Conservation (phyloP, 1,140 invertebrate genomes). For the Papilio polyxenes region DNA sequence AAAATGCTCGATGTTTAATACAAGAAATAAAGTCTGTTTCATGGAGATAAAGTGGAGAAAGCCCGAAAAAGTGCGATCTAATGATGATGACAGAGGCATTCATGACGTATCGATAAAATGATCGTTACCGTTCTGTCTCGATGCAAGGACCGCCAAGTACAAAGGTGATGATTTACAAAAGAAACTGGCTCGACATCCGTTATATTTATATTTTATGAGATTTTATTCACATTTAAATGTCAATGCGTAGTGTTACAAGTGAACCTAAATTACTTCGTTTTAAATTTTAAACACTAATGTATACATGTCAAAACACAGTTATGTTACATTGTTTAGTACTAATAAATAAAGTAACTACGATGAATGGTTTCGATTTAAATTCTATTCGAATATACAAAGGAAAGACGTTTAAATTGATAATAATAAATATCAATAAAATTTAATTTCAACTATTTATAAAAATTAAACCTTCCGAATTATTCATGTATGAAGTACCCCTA, state of each 20-base stretch:
- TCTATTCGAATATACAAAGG: conserved; percentile 60
- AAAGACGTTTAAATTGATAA: conserved; percentile 57
- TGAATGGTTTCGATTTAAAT: conserved; percentile 72
- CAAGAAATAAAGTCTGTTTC: conserved; percentile 61
- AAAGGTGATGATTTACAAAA: conserved; percentile 70
- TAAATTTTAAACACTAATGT: conserved; percentile 77
- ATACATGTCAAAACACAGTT: conserved; percentile 80
- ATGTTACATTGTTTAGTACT: conserved; percentile 76
- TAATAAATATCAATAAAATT: conserved; percentile 46
- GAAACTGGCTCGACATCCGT: conserved; percentile 67
- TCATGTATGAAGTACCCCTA: conserved; percentile 57
- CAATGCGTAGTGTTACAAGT: conserved; percentile 72
- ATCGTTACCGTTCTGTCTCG: conserved; percentile 78
- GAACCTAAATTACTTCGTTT: conserved; percentile 73
- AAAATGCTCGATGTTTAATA: conserved; percentile 57
- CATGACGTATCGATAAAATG: conserved; percentile 78
- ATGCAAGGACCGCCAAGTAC: conserved; percentile 73
- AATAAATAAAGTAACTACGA: conserved; percentile 78
- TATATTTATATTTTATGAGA: conserved; percentile 68
- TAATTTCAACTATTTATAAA: conserved; percentile 46
- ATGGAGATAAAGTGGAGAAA: conserved; percentile 74
- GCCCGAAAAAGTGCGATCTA: conserved; percentile 74
- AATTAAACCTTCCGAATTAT: conserved; percentile 56
- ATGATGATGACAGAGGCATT: conserved; percentile 80
- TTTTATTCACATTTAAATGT: conserved; percentile 80